Conservation (phyloP, 2,888 invertebrate species). For the Erpobdella octoculata region DNA sequence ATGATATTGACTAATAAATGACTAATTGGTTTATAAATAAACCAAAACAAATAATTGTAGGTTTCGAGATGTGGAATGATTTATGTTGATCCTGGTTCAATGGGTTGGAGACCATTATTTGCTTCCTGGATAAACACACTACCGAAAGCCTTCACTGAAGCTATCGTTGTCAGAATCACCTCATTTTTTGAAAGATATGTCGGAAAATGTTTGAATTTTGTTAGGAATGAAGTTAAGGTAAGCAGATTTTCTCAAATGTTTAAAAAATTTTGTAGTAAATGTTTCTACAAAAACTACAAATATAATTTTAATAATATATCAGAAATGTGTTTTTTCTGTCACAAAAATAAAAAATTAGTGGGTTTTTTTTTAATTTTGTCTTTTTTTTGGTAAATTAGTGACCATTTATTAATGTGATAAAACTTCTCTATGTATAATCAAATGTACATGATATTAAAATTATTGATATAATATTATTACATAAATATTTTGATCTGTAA, state of each 20-base stretch:
- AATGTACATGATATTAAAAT: no score
- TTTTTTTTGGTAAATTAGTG: no score
- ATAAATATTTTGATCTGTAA: no score
- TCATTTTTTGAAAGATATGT: conserved; percentile 72
- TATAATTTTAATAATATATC: background rate
- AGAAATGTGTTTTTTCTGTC: background rate
- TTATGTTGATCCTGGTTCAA: conserved; percentile 53
- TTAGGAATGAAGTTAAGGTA: conserved; percentile 66
- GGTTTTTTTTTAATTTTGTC: no score
- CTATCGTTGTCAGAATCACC: conserved; percentile 52
- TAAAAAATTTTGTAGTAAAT: no score
- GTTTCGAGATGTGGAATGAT: conserved; percentile 55
- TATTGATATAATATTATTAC: no score
- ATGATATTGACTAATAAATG: no score
- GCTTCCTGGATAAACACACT: conserved; percentile 56
- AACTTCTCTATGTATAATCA: no score
- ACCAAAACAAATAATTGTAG: no score
- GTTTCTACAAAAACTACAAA: background rate
- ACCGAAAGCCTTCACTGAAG: conserved; percentile 47
- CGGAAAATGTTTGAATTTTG: conserved; percentile 68
- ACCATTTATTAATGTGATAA: no score
- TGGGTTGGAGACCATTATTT: conserved; percentile 54
- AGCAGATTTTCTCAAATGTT: background rate
- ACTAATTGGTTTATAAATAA: no score
- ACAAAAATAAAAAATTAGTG: background rate